These are phyloP conservation scores for Festucalex cinctus DNA, from an alignment of 2,113 vertebrate species.

Conservation along the genomic window DNA sequence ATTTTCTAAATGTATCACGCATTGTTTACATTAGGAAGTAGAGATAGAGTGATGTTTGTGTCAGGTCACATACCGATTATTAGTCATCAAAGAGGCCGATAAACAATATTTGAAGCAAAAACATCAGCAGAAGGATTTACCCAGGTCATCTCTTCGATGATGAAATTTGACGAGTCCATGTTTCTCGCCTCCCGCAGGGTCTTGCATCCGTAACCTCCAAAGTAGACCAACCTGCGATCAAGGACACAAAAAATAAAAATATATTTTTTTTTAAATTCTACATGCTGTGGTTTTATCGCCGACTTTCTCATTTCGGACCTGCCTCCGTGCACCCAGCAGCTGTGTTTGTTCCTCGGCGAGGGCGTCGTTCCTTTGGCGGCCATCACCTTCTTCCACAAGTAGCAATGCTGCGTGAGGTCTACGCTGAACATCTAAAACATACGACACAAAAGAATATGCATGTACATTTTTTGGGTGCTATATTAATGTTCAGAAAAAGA, in stretches of 20 bases:
- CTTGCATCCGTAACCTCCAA: conserved; percentile 73
- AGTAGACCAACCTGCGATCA: conserved; percentile 68
- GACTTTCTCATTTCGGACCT: conserved; percentile 42
- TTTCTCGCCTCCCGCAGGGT: conserved; percentile 53
- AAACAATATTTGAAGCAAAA: too few relatives aligned
- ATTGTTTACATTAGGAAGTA: too few relatives aligned
- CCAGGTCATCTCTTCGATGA: conserved; percentile 69
- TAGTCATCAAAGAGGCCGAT: too few relatives aligned
- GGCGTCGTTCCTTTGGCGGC: conserved; percentile 54
- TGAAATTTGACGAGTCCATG: conserved; percentile 45
- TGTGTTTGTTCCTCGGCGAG: conserved; percentile 68
- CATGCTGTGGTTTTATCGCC: neutral
- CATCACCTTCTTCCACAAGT: conserved; percentile 54
- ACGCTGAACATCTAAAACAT: conserved; percentile 62
- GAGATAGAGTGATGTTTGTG: too few relatives aligned
- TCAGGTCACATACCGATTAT: too few relatives aligned
- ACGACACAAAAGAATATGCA: neutral
- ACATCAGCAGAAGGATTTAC: conserved; percentile 32
- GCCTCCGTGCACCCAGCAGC: conserved; percentile 69
- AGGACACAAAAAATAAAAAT: neutral
- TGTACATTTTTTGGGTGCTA: neutral
- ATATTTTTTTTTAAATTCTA: too few relatives aligned
- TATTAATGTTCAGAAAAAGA: neutral
- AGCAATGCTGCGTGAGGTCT: conserved; percentile 48
- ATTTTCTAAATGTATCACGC: too few relatives aligned